phyloP scores from a whole-genome alignment of 2,113 vertebrate species.

The Chaenocephalus aceratus region DNA sequence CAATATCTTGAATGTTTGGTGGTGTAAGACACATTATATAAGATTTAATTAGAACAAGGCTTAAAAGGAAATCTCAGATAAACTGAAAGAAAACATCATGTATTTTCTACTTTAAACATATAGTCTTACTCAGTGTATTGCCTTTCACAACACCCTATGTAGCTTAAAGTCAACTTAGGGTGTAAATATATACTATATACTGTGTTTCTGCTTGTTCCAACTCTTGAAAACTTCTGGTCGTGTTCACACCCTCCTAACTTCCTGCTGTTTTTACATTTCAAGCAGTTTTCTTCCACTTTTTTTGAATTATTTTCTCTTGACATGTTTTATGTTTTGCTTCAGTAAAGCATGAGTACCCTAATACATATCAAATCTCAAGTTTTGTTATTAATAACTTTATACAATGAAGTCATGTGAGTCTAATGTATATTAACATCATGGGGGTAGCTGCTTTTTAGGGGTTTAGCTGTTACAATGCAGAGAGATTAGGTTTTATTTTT shows the following conservation, averaged over 20 bases:
- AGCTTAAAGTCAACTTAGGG: neutral
- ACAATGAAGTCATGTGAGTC: neutral
- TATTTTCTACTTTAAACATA: neutral
- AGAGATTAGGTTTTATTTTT: neutral
- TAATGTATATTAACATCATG: no score
- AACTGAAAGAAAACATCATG: neutral
- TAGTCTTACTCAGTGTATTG: neutral
- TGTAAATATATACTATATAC: neutral
- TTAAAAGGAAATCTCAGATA: conserved; percentile 15
- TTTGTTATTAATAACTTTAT: neutral
- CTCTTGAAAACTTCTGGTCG: neutral
- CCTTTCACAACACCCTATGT: no score
- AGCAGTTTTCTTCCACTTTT: no score
- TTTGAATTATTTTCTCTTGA: neutral
- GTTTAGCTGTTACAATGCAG: neutral
- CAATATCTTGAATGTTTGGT: conserved; percentile 12
- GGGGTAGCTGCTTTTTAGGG: neutral
- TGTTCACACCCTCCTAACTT: neutral
- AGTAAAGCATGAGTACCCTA: no score
- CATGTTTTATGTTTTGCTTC: neutral
- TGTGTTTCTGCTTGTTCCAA: neutral
- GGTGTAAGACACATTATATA: neutral
- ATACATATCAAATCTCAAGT: no score
- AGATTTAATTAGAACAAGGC: neutral
- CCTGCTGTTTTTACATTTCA: no score